Base-by-base conservation (phyloP, 2,888 invertebrate genomes). In the Elysia crispata region DNA sequence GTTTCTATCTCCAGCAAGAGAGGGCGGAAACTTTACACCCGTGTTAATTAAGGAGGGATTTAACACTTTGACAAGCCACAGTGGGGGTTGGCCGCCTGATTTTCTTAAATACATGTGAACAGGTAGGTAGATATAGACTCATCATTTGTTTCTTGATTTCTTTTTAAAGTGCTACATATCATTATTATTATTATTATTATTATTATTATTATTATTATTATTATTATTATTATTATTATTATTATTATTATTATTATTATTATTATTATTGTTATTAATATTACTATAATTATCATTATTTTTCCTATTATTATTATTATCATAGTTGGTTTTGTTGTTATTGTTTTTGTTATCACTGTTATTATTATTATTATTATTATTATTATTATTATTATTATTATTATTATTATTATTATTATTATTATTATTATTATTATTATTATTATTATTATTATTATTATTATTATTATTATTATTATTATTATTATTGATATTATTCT, bases 141-240 rank as follows among this genome's bases (percentile, higher is more conserved):
- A n/a, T n/a, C n/a, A n/a, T n/a, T n/a, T n/a, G n/a, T n/a, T n/a
- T n/a, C n/a, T n/a, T n/a, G n/a, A n/a, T n/a, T n/a, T n/a, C n/a
- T n/a, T n/a, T n/a, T n/a, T n/a, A n/a, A n/a, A n/a, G n/a, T n/a
- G n/a, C n/a, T n/a, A n/a, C n/a, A n/a, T 54, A 54, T 54, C 54
- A 54, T 54, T 54, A 54, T 54, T 54, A 54, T 54, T 54, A 54
- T 54, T 54, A 54, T 54, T 54, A 54, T 54, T 54, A 54, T 54
- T 54, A 54, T 54, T 54, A 54, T 54, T 54, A 15, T 54, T 20
- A 54, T 20, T 54, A 54, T 20, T 54, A 54, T 20, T 54, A 54
- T 20, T 54, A 54, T 20, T 54, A 54, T 20, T 54, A 54, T 20
- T 54, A 54, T 20, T 54, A 54, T 20, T 54, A 54, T 20, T 54